Conservation (phyloP, 2,113 vertebrate species). For the Meles meles region DNA sequence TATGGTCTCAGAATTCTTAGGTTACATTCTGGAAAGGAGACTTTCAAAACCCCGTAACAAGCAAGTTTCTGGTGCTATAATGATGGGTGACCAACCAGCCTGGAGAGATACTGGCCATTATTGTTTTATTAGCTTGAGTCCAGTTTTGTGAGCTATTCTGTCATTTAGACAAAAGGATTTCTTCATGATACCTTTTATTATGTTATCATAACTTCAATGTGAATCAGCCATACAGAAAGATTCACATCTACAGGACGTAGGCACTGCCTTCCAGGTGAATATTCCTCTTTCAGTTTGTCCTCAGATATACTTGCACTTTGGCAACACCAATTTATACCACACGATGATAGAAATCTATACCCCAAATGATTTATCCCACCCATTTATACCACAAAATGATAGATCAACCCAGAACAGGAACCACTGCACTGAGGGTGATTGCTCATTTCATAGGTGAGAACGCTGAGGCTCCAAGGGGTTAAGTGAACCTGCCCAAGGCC, state of each 20-base stretch:
- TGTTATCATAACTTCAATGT: background rate
- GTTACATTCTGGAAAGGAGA: background rate
- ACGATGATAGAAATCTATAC: background rate
- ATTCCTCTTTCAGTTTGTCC: background rate
- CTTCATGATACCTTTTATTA: background rate
- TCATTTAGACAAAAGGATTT: background rate
- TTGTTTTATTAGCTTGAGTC: slow-evolving; percentile 5
- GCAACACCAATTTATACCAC: background rate
- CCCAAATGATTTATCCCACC: background rate
- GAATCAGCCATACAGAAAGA: background rate
- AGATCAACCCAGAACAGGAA: background rate
- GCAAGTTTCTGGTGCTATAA: background rate
- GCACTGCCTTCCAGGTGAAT: background rate
- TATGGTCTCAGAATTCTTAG: slow-evolving; percentile 37
- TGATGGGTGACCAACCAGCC: background rate
- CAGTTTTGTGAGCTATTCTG: background rate
- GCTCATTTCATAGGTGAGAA: background rate
- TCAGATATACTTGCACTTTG: background rate
- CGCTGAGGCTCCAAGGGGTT: background rate
- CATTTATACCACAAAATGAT: background rate
- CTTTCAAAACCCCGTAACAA: background rate
- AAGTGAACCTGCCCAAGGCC: background rate
- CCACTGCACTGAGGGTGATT: background rate
- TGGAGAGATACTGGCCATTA: background rate
- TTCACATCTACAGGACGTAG: background rate